These are phyloP conservation scores for Papilio gigon DNA, from an alignment of 2,888 invertebrate species.

Conservation along the genomic window DNA sequence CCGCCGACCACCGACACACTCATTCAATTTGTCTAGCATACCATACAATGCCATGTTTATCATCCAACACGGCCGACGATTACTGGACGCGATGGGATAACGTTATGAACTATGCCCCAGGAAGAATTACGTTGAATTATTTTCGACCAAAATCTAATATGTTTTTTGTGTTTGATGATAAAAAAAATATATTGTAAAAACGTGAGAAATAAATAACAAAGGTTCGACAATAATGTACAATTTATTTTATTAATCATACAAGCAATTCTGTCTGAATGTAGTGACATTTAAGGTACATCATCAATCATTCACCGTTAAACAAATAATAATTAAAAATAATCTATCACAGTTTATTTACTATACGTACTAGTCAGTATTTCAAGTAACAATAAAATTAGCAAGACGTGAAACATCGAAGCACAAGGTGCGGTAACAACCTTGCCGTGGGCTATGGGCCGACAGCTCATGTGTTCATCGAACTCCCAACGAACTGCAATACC, in stretches of 20 bases:
- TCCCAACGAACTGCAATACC: background rate
- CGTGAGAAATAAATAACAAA: too few species aligned
- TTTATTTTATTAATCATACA: too few species aligned
- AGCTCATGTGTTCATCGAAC: slow-evolving; percentile 28
- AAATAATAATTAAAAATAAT: too few species aligned
- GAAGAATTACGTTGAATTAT: background rate
- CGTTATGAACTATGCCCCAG: slow-evolving; percentile 8
- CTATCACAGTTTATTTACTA: too few species aligned
- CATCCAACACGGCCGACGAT: slow-evolving; percentile 50
- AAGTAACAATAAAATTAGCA: slow-evolving; percentile 9
- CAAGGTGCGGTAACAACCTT: slow-evolving; percentile 20
- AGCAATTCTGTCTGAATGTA: too few species aligned
- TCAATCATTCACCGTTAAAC: too few species aligned
- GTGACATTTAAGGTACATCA: too few species aligned
- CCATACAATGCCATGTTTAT: slow-evolving; percentile 52
- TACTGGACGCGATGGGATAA: slow-evolving; percentile 33
- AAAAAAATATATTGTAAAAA: background rate
- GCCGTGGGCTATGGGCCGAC: slow-evolving; percentile 39
- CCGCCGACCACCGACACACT: slow-evolving; percentile 52
- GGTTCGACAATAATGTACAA: too few species aligned
- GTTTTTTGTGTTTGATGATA: background rate
- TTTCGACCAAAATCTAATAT: background rate
- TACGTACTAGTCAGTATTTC: too few species aligned
- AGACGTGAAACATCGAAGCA: background rate
- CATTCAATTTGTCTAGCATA: slow-evolving; percentile 63